Percentiles rank a stretch among this genome's conserved stretches.
Conservation (phyloP, 2,113 vertebrate genomes). For the Irena cyanogastra region DNA sequence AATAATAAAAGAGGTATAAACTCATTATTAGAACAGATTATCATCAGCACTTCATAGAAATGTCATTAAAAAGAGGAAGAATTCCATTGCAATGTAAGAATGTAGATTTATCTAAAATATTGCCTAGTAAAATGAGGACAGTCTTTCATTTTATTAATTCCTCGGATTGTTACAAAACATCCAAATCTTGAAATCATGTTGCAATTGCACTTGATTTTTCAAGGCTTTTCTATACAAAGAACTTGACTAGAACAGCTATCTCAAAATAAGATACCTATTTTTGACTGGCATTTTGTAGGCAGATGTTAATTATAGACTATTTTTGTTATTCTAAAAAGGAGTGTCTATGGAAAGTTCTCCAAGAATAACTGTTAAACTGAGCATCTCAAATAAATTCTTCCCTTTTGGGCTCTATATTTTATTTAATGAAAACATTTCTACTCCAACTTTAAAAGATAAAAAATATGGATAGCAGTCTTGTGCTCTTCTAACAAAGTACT, state of each 20-base stretch:
- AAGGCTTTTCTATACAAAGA: not conserved
- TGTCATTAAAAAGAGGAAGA: not conserved
- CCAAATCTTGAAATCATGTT: not conserved
- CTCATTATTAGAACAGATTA: not conserved
- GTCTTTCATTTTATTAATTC: not conserved
- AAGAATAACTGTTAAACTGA: not conserved
- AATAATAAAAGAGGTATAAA: not conserved
- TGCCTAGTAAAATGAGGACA: not conserved
- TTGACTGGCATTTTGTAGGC: not conserved
- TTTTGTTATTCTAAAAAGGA: slow-evolving; percentile 5
- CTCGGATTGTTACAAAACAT: not conserved
- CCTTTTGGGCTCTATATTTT: not conserved
- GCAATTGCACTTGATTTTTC: not conserved
- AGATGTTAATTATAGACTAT: not conserved
- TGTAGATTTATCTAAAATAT: not conserved
- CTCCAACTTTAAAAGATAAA: not conserved
- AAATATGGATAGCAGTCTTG: not conserved
- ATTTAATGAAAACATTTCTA: not conserved
- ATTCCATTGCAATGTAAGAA: not conserved
- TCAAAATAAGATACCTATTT: not conserved
- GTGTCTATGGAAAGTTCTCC: not conserved
- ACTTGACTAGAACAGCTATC: not conserved
- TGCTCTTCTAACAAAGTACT: not conserved
- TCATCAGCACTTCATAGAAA: not conserved
- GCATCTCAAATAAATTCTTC: not conserved